These are phyloP conservation scores for Baronia brevicornis DNA, from an alignment of 2,888 invertebrate genomes.

Conservation along the genomic window DNA sequence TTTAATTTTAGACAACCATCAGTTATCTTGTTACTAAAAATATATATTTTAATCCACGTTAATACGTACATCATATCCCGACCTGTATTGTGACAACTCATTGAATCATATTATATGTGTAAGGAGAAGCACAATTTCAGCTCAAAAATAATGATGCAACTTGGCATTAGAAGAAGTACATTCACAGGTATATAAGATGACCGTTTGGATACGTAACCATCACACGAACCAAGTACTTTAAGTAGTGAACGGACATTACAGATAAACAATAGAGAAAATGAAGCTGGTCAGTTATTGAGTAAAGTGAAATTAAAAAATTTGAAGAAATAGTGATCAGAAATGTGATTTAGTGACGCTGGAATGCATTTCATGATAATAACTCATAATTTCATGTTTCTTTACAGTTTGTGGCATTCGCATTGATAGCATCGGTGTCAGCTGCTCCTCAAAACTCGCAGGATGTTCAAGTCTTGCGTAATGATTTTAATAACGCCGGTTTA, in stretches of 20 bases:
- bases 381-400: constrained; percentile 30
- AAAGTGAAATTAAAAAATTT: constrained; percentile 26
- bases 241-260: constrained; percentile 43
- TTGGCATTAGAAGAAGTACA: constrained; percentile 54
- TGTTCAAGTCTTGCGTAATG: constrained; percentile 77
- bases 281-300: constrained; percentile 62
- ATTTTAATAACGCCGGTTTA: constrained; percentile 76
- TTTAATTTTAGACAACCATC: too few species aligned
- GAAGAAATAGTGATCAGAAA: constrained; percentile 23
- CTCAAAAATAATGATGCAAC: constrained; percentile 52
- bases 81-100: constrained; percentile 10
- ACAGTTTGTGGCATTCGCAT: constrained; percentile 51
- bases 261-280: constrained; percentile 47
- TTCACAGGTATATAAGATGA: constrained; percentile 69
- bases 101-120: constrained; percentile 37
- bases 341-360: constrained; percentile 24
- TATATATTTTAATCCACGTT: too few species aligned
- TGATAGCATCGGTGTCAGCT: constrained; percentile 45
- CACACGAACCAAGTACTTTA: constrained; percentile 50
- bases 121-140: constrained; percentile 37
- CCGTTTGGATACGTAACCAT: constrained; percentile 56
- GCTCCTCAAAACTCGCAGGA: constrained; percentile 65
- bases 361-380: constrained; percentile 1
- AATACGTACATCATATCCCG: too few species aligned
- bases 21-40: too few species aligned